Base-by-base conservation (phyloP, 1,140 invertebrate species). In the Cotesia chilonis region DNA sequence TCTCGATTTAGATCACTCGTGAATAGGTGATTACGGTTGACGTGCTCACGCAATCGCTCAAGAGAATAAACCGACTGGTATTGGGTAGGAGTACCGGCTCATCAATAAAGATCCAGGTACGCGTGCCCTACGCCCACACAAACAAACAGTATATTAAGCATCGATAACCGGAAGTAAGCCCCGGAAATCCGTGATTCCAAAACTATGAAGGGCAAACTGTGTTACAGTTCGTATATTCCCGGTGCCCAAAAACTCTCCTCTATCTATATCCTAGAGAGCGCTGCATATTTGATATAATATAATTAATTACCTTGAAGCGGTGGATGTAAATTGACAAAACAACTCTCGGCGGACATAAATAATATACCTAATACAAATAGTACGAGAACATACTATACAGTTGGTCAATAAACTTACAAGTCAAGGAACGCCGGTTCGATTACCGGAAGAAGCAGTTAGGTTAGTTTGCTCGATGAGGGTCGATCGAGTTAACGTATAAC, bases 401-500 rank as follows among this genome's bases (percentile, higher is more conserved):
- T 63, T 37, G 9, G 60, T 63, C 60, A 65, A 65, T 65, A 51
- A 51, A 65, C 28, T 65, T 65, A 65, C 36, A 66, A 61, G 68
- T 74, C 64, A 38, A 63, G 63, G 75, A 75, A 75, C 75, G 75
- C 66, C 68, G 75, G 72, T 76, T 80, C 74, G 77, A 78, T 78
- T 74, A 76, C 76, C 75, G 73, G 75, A 80, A 77, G 75, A 74
- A 75, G 71, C 71, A 77, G 79, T 80, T 79, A 73, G 76, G 75
- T 79, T 79, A 80, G 78, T 81, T 82, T 80, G 77, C 80, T 76
- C 41, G 41, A 47, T 69, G 69, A 41, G 55, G 75, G 73, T 77
- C 79, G 80, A 83, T 83, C 80, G 77, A 81, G 82, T 82, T 81
- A 81, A 77, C 76, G 77, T 79, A 73, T 63, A 81, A 80, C 80